Percentiles rank a stretch among this genome's conserved stretches.
These are phyloP conservation scores for Acanthosepion esculentum DNA, from an alignment of 2,888 invertebrate genomes.

Conservation along the genomic window DNA sequence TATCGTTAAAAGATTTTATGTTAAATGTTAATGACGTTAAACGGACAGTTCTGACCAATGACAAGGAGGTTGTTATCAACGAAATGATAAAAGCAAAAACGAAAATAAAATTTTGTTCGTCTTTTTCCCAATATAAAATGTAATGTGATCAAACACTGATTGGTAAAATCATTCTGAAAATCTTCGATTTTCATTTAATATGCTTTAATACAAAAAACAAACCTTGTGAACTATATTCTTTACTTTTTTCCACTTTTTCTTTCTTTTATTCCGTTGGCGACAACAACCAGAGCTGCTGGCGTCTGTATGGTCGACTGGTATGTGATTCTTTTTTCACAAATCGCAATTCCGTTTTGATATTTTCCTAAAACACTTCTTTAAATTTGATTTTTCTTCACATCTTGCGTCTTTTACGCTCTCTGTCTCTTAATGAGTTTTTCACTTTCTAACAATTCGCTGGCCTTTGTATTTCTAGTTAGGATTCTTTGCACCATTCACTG, in stretches of 20 bases:
- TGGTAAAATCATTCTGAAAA: background rate
- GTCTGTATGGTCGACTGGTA: constrained; percentile 45
- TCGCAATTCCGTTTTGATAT: background rate
- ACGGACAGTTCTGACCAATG: too few species aligned
- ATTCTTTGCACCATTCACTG: background rate
- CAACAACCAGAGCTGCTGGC: constrained; percentile 44
- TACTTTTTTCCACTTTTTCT: constrained; percentile 42
- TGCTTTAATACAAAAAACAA: background rate
- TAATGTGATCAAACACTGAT: background rate
- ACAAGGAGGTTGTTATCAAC: too few species aligned
- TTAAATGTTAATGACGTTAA: too few species aligned
- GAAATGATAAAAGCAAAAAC: too few species aligned
- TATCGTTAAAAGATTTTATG: too few species aligned
- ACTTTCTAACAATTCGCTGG: background rate
- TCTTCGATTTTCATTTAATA: background rate
- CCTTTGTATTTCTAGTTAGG: background rate
- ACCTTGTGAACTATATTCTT: background rate
- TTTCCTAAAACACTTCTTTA: background rate
- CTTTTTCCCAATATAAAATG: too few species aligned
- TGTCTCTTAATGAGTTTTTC: background rate
- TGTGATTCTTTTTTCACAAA: constrained; percentile 39
- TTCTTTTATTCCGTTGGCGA: constrained; percentile 44
- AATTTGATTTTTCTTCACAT: background rate
- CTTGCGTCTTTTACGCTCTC: background rate
- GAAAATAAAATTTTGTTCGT: too few species aligned